A percentile compares a stretch with the other conserved stretches of the same genome.
These are phyloP conservation scores for Copidosoma aretas DNA, from an alignment of 2,888 invertebrate species.

Conservation along the genomic window DNA sequence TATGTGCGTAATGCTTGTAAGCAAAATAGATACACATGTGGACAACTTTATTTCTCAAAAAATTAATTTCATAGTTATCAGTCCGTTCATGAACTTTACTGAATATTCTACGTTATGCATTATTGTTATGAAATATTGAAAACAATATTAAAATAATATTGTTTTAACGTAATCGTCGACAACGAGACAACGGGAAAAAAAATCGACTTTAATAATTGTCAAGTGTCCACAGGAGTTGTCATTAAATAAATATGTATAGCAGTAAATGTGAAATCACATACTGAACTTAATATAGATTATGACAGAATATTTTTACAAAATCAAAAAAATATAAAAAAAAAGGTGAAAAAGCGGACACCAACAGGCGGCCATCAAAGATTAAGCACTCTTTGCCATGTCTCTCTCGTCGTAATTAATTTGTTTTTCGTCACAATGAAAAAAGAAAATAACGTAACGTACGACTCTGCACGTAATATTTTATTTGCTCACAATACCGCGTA, in stretches of 20 bases:
- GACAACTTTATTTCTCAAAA: slow-evolving; percentile 1
- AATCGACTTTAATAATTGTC: background rate
- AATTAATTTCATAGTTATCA: background rate
- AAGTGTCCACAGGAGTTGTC: background rate
- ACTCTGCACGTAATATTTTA: slow-evolving; percentile 19
- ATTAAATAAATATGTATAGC: background rate
- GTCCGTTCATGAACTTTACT: no score
- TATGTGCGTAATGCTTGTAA: background rate
- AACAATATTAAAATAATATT: background rate
- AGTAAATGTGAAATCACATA: background rate
- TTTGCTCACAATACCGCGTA: no score
- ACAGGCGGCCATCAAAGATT: background rate
- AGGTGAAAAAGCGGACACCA: background rate
- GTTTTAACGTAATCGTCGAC: background rate
- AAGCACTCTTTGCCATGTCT: background rate
- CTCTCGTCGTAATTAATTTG: background rate
- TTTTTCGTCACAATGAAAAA: background rate
- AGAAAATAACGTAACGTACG: no score
- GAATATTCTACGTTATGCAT: no score
- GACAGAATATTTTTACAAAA: no score
- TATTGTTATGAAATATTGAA: background rate
- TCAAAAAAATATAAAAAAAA: background rate
- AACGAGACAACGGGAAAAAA: background rate
- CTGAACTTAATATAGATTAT: no score
- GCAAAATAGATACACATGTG: slow-evolving; percentile 11